Evolutionary conservation across 2,888 invertebrate genomes (phyloP), one percentile per base, ranked within the genome.

Genomic region (Tetranychus truncatus): DNA sequence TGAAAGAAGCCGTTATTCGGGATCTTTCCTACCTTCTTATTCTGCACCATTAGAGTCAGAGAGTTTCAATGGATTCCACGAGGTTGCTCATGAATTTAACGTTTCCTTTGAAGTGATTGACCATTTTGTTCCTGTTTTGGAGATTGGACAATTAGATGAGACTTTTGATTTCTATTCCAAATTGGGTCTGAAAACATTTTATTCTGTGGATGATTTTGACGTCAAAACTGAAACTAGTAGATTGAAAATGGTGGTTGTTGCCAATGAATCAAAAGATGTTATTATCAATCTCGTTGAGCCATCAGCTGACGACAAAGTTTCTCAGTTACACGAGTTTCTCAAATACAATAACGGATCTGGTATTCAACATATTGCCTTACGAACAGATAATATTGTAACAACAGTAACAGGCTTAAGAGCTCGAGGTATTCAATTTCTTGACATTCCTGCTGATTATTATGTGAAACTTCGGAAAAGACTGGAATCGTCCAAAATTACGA

Each of bases 241-340:
- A 3, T 34, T 55, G 34, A 73, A 65, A 55, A 34, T 73, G 20
- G 44, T 74, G n/a, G 74, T 74, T 11, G 74, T 99, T 87, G 90
- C 93, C 1, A 99, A 99, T 83, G 96, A 89, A 85, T 95, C 99
- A 81, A 97, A 99, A 83, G 95, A 91, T 0, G 89, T 99, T 6
- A 95, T 93, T 86, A 87, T 99, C 87, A 97, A 97, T 11, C 92
- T 99, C 80, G 97, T 97, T 82, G 97, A 99, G 82, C 96, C 97
- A 4, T 97, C 97, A 0, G 83, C 87, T 0, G 96, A 95, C 3
- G 92, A 92, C 82, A 91, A 89, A 84, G 94, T 92, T 83, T 96
- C 95, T 78, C 97, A 99, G 85, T 96, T 99, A 79, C 80, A 84
- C 84, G 99, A 99, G 83, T 99, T 91, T 82, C 95, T 97, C 69